These are phyloP conservation scores for Haemorhous mexicanus DNA, from an alignment of 2,113 vertebrate genomes.

Conservation along the genomic window DNA sequence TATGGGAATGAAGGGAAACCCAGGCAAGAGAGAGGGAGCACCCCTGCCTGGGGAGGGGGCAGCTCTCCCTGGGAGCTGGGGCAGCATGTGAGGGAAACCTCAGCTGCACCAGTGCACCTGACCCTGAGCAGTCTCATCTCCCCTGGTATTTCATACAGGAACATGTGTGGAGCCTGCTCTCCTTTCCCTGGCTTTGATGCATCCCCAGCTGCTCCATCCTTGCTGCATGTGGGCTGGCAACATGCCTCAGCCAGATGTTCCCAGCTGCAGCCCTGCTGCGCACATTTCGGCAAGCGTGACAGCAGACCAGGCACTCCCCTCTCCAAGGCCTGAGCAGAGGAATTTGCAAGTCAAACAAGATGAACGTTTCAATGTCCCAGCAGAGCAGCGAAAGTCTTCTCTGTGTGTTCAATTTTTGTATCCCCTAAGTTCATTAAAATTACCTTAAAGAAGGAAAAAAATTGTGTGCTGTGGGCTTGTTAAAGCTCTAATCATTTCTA, in stretches of 20 bases:
- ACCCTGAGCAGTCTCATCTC: background rate
- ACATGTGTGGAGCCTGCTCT: accelerated
- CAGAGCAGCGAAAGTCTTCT: background rate
- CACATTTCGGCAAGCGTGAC: background rate
- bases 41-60: background rate
- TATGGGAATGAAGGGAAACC: background rate
- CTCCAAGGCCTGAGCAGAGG: accelerated
- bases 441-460: background rate
- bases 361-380: accelerated
- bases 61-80: background rate
- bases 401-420: background rate
- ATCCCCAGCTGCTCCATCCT: background rate
- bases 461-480: background rate
- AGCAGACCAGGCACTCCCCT: background rate
- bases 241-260: background rate
- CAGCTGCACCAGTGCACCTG: background rate
- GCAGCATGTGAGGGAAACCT: background rate
- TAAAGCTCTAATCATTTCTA: background rate
- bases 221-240: accelerated
- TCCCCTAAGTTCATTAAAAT: background rate
- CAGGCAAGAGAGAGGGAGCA: background rate
- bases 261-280: background rate
- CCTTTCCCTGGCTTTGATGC: background rate
- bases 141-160: background rate
- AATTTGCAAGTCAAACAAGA: background rate